phyloP scores from a whole-genome alignment of 2,888 invertebrate genomes.

The Isoperla grammatica region DNA sequence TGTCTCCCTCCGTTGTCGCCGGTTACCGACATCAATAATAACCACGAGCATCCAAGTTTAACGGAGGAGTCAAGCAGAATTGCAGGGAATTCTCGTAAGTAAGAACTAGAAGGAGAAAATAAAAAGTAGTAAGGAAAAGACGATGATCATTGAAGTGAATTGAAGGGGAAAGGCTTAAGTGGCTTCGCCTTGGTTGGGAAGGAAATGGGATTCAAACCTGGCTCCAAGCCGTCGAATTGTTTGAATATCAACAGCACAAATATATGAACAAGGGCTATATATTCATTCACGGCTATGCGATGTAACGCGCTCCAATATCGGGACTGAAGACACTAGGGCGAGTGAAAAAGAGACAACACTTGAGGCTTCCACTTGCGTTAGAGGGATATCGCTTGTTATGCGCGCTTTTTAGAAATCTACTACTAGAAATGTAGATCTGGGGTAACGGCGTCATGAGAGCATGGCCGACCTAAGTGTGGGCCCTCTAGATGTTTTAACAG shows the following conservation, averaged over 20 bases:
- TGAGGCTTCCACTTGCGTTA: background rate
- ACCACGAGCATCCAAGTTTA: conserved; percentile 13
- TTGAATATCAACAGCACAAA: conserved; percentile 19
- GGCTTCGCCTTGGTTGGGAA: conserved; percentile 11
- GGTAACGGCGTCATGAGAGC: background rate
- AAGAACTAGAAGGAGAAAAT: conserved; percentile 15
- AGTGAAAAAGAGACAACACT: conserved; percentile 11
- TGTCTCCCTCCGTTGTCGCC: conserved; percentile 14
- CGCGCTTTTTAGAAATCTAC: conserved; percentile 12
- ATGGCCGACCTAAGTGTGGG: background rate
- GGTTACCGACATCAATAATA: conserved; percentile 21
- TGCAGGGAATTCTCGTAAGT: conserved; percentile 17
- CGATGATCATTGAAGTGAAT: conserved; percentile 17
- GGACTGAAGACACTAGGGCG: background rate
- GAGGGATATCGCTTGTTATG: conserved; percentile 7
- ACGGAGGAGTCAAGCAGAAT: conserved; percentile 1
- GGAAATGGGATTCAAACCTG: conserved; percentile 17
- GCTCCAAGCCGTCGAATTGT: conserved; percentile 15
- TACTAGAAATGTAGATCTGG: conserved; percentile 5
- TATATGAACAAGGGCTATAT: conserved; percentile 11
- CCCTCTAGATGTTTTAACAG: background rate
- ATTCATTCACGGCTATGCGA: background rate
- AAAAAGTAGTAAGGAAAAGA: conserved; percentile 17
- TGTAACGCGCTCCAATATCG: conserved; percentile 11
- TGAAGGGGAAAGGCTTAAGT: conserved; percentile 19